Base-by-base conservation (phyloP, 2,797 vertebrate species). In the Cryptoblepharus egeriae region DNA sequence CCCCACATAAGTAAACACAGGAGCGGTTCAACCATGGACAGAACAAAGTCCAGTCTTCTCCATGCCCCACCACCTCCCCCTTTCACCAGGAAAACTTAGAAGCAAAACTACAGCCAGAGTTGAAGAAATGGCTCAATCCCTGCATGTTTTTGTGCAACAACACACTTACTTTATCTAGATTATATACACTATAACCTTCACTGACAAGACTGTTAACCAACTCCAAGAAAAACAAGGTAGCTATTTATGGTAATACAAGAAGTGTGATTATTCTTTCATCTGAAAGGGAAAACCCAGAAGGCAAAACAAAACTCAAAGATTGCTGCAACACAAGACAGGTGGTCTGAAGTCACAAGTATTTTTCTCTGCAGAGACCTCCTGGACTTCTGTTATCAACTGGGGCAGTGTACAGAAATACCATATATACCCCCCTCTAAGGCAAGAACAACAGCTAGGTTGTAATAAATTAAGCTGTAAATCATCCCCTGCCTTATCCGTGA, bases 201-300 rank as follows among this genome's bases (percentile, higher is more conserved):
- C 24, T 61, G 64, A 39, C 22, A 74, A n/a, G 35, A 67, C 12
- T n/a, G 28, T 76, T 70, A 70, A 45, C 39, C 57, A 76, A 45
- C 30, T 55, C 67, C 57, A 57, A 68, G 52, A 39, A 22, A 68
- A 61, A 39, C 52, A 69, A 65, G 5, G 70, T 16, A 86, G 60
- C 35, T 75, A 69, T 79, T 82, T 64, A 79, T 63, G 64, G 37
- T 42, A 69, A 84, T 79, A 79, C 30, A 84, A 79, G 57, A 39
- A 37, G 18, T 58, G 16, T 28, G 49, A n/a, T 30, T n/a, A 52
- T 32, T 72, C 5, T 77, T 35, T 58, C 57, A 71, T 77, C 30
- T 39, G 26, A 72, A 72, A 71, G 8, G 63, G 15, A 69, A 82
- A 28, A 77, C 60, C 24, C 32, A 45, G 63, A 58, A 52, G 32